Base-by-base conservation (phyloP, 1,140 invertebrate species). In the Bombus breviceps region DNA sequence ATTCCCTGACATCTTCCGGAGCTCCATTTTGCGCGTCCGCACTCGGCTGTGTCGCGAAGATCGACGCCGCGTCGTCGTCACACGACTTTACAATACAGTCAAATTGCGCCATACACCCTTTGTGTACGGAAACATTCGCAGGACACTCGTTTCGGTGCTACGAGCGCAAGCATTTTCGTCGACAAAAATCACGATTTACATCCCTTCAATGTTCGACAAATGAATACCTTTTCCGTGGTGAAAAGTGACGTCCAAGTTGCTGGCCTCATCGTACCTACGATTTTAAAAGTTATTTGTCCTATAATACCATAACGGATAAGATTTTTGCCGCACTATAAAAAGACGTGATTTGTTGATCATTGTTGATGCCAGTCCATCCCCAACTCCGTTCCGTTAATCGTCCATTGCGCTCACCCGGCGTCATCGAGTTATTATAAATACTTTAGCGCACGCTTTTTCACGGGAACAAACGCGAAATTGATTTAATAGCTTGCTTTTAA, bases 371-470 rank as follows among this genome's bases (percentile, higher is more conserved):
- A 12, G 9, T 53, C 43, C 41, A 8, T 37, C 34, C n/a, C 25
- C 9, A n/a, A 18, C 39, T 9, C 37, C 34, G 47, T 28, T 32
- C 22, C 57, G 41, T 82, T 34, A 73, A 75, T 82, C 53, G 53
- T 82, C 72, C 72, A 25, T 75, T 59, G 62, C 41, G 68, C 32
- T 37, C 57, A 37, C 3, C 57, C n/a, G 41, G 72, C 69, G 85
- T 88, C 79, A 85, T 88, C 72, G 37, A 81, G 75, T 88, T 81
- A 79, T 88, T 79, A 75, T 88, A 81, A 88, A 88, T 69, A 71
- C 43, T 88, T 89, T 88, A 76, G 25, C 81, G 72, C 32, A 3
- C 25, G 81, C 81, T 83, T 83, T 83, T 76, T 76, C 81, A 32
- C 72, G 28, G 15, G 25, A 39, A 66, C 57, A 73, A 82, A 43